Base-by-base conservation (phyloP, 2,797 vertebrate species). In the Odontamblyopus rebecca region DNA sequence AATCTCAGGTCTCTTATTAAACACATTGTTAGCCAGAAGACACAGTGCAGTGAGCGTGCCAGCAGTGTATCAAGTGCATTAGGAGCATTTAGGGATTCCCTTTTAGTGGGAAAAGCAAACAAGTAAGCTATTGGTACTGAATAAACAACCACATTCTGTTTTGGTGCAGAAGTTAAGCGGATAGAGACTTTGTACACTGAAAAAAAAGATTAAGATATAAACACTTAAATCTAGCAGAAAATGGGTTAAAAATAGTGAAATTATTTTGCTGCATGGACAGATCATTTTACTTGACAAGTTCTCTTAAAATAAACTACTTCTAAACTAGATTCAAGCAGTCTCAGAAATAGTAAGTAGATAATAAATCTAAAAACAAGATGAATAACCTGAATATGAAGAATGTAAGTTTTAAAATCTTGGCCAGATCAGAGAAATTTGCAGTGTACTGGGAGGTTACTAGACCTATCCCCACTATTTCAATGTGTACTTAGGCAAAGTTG, bases 1-100 rank as follows among this genome's bases (percentile, higher is more conserved):
- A 87, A 85, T 86, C 74, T 74, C 53, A 75, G 57, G 66, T 65
- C 59, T 82, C 69, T 77, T 74, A 82, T 77, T 76, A 79, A 81
- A 85, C 76, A 79, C 69, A 68, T 29, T 75, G 64, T 63, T 63
- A 41, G 35, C 61, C 61, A 62, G n/a, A 63, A 63, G 61, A 41
- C 61, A 63, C 38, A 44, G 19, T 41, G 19, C 61, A 23, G 61
- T 63, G 15, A 26, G n/a, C 13, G 18, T 41, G 61, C 61, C 61
- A 63, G n/a, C 19, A 44, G 19, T 23, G 35, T 23, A 63, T 35
- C 61, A 63, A 41, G 61, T 13, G 61, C 38, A 63, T 63, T 23
- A 23, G n/a, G 13, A 63, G 61, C n/a, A 63, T 44, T 44, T 63
- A 44, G 61, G 35, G 61, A 63, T 38, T 62, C 61, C 61, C 23